Base-by-base conservation (phyloP, 2,113 vertebrate species). In the Corythornis madagascariensis region DNA sequence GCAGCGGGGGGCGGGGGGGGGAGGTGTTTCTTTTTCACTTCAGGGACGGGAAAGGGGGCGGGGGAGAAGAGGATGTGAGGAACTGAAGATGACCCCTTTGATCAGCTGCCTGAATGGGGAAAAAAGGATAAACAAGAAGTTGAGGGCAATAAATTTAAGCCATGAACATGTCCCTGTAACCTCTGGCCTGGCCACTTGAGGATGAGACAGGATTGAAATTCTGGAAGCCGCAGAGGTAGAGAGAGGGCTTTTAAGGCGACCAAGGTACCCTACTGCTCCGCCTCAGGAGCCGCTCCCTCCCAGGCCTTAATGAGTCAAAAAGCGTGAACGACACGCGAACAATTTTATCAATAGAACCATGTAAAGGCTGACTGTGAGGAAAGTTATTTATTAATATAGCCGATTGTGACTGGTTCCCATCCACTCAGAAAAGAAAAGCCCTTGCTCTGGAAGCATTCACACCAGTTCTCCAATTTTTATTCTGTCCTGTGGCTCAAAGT, bases 291-390 rank as follows among this genome's bases (percentile, higher is more conserved):
- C 92, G 96, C 96, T 97, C 96, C 92, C 94, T 95, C 95, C 96
- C 94, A 10, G 94, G 95, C 94, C 98, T 98, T 98, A 98, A 98
- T 97, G 97, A 98, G 96, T 97, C 97, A 98, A 98, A 98, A 98
- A 98, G 98, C 98, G 98, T 98, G 98, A 98, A 98, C 98, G 99
- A 99, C 99, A 99, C 99, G 99, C 98, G 98, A 99, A 98, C 98
- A 98, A 98, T 98, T 98, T 98, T 98, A 96, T 99, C 98, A 99
- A 98, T 98, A 98, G 98, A 92, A 97, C 98, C 97, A 98, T 98
- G 98, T 98, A 98, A 98, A 98, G 98, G 98, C 98, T 97, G 98
- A 97, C 98, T 98, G 98, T 97, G 98, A 98, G 97, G 96, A 98
- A 98, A 98, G 98, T 98, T 98, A 99, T 99, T 99, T 99, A 99